Conservation (phyloP, 2,113 vertebrate genomes). For the Baryphthengus martii region DNA sequence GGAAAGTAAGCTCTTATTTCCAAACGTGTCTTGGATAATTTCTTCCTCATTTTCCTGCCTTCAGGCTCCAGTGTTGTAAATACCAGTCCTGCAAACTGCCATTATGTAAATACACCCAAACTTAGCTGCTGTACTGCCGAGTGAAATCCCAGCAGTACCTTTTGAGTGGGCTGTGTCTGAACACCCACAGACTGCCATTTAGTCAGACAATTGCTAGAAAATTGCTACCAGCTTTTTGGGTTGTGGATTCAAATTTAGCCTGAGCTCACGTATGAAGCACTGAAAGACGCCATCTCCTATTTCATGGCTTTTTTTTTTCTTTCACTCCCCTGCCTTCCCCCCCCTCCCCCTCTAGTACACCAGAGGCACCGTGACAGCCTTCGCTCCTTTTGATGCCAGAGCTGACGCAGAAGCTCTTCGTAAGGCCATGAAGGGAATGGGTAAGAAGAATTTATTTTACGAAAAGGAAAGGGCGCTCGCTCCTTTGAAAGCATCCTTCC, state of each 20-base stretch:
- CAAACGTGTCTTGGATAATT: not conserved
- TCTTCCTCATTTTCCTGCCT: not conserved
- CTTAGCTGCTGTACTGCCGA: not conserved
- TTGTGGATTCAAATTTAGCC: not conserved
- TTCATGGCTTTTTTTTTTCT: not conserved
- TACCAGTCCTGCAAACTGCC: not conserved
- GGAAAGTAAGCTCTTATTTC: not conserved
- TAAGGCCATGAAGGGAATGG: constrained; percentile 95
- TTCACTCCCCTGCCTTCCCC: not conserved
- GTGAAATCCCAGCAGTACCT: not conserved
- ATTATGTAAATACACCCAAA: not conserved
- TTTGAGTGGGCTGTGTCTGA: not conserved
- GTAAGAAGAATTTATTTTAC: constrained; percentile 64
- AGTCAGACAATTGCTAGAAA: not conserved
- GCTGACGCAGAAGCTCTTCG: constrained; percentile 88
- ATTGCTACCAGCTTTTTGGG: not conserved
- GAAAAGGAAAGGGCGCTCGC: not conserved
- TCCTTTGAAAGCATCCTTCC: not conserved
- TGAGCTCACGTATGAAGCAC: not conserved
- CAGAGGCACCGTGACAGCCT: constrained; percentile 85
- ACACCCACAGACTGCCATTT: not conserved
- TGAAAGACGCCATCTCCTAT: not conserved
- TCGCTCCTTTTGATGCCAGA: constrained; percentile 85
- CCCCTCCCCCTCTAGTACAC: constrained; percentile 39
- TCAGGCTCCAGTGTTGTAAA: not conserved